Conservation (phyloP, 2,888 invertebrate genomes). For the Dexiosoma caninum region DNA sequence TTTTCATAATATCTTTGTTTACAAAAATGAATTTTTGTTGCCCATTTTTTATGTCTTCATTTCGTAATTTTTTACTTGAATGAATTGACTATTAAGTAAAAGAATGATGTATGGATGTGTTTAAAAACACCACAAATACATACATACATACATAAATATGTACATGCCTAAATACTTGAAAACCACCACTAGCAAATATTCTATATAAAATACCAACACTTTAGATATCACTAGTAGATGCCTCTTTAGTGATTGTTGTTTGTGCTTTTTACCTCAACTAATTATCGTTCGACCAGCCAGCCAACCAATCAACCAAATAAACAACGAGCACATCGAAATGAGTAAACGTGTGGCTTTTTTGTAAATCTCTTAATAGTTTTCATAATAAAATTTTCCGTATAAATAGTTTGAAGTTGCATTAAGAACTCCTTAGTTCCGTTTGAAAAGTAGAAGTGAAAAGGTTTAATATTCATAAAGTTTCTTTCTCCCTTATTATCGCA, state of each 20-base stretch:
- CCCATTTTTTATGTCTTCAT: constrained; percentile 19
- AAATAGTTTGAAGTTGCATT: constrained; percentile 55
- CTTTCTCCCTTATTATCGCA: background rate
- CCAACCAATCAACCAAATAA: constrained; percentile 29
- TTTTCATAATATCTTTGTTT: constrained; percentile 60
- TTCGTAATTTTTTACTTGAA: constrained; percentile 31
- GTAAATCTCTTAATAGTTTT: constrained; percentile 22
- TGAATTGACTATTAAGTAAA: constrained; percentile 9
- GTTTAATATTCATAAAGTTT: constrained; percentile 11
- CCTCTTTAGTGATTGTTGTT: constrained; percentile 45
- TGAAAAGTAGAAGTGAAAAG: constrained; percentile 48
- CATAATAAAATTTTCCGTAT: constrained; percentile 40
- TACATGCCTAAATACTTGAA: background rate
- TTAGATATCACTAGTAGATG: constrained; percentile 36
- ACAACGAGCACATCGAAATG: constrained; percentile 6
- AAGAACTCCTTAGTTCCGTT: constrained; percentile 57
- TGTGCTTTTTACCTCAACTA: constrained; percentile 30
- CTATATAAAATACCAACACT: background rate
- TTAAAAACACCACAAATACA: constrained; percentile 13
- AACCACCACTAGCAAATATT: constrained; percentile 11
- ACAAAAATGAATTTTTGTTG: constrained; percentile 39
- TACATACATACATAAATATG: no score
- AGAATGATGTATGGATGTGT: background rate
- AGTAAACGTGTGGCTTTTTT: constrained; percentile 13
- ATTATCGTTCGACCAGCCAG: constrained; percentile 36